A percentile compares a stretch with the other conserved stretches of the same genome.
These are phyloP conservation scores for Psilopsiagon aymara DNA, from an alignment of 2,113 vertebrate species.

Conservation along the genomic window DNA sequence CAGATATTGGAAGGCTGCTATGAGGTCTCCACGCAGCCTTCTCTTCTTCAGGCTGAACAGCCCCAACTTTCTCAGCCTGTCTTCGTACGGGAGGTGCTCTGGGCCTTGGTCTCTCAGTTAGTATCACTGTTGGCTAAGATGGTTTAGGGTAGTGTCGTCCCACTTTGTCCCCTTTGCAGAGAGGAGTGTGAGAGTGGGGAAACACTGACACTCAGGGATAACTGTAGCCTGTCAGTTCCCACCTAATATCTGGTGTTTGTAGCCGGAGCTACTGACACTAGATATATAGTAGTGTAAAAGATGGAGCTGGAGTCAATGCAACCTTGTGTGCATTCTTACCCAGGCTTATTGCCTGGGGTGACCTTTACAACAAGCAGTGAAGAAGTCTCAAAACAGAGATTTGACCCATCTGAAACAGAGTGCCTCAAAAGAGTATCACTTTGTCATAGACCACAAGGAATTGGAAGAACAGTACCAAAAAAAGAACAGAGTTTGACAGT, in stretches of 20 bases:
- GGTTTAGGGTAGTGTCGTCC: neutral
- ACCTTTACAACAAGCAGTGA: neutral
- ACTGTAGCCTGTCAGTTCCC: neutral
- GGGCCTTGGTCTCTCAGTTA: neutral
- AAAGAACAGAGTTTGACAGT: neutral
- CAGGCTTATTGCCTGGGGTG: neutral
- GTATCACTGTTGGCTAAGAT: neutral
- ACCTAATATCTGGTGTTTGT: neutral
- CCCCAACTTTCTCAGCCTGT: too few species aligned
- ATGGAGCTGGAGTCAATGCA: neutral
- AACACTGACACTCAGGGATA: neutral
- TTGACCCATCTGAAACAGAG: neutral
- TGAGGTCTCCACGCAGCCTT: too few species aligned
- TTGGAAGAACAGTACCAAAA: neutral
- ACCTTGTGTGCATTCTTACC: neutral
- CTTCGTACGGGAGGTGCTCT: too few species aligned
- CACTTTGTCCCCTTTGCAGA: neutral
- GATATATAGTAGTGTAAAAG: neutral
- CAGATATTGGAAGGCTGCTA: too few species aligned
- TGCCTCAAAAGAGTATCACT: neutral
- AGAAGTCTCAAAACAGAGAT: neutral
- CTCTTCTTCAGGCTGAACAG: too few species aligned
- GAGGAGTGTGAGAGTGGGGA: neutral
- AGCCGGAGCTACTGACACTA: neutral
- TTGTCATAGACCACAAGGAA: neutral